A percentile compares a stretch with the other conserved stretches of the same genome.
These are phyloP conservation scores for Phymatocera aterrima DNA, from an alignment of 2,888 invertebrate species.

Conservation along the genomic window DNA sequence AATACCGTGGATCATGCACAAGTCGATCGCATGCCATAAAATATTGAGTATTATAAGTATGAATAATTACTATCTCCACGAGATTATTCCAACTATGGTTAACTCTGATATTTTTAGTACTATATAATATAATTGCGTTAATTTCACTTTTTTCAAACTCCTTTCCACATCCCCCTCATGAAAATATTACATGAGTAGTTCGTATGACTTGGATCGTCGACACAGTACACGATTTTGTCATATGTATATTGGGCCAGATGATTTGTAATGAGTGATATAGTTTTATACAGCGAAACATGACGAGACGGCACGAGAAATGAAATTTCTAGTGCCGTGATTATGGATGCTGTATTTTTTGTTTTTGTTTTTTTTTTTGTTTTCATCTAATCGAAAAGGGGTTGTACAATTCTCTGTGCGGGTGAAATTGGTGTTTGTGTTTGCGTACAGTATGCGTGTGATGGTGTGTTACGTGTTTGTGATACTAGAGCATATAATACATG, in stretches of 20 bases:
- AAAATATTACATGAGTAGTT: neutral
- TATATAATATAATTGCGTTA: conserved; percentile 25
- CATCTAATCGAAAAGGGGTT: too few species aligned
- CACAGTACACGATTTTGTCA: neutral
- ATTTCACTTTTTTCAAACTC: conserved; percentile 4
- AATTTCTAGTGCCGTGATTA: neutral
- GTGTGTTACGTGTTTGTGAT: neutral
- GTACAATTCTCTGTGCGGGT: neutral
- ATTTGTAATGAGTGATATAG: neutral
- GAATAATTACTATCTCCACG: too few species aligned
- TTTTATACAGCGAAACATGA: conserved; percentile 6
- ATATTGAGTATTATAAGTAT: neutral
- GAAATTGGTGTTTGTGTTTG: neutral
- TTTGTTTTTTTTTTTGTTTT: neutral
- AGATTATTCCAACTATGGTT: conserved; percentile 9
- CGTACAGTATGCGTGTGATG: neutral
- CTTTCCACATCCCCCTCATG: neutral
- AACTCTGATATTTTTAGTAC: neutral
- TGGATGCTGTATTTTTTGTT: neutral
- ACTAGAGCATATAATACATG: neutral
- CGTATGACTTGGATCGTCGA: neutral
- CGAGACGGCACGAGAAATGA: neutral
- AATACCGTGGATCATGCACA: conserved; percentile 42
- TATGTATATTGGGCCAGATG: neutral
- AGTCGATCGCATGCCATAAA: conserved; percentile 70